These are phyloP conservation scores for Nyctibius grandis DNA, from an alignment of 2,797 vertebrate genomes.

Conservation along the genomic window DNA sequence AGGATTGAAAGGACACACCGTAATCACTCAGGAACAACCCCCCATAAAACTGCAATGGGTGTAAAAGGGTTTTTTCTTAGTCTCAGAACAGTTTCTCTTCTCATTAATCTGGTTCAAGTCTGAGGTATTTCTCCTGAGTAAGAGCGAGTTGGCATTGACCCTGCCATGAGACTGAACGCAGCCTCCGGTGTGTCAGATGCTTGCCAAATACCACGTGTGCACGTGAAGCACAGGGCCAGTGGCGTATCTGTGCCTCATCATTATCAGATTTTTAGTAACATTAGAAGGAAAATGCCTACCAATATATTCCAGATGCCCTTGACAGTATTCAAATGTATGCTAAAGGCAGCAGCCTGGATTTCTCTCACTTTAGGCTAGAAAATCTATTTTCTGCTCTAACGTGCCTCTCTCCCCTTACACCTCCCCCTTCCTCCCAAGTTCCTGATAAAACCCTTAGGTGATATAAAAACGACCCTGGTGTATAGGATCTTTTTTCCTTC, in stretches of 20 bases:
- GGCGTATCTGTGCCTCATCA: not conserved
- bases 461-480: not conserved
- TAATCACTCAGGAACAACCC: not conserved
- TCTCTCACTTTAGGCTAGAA: slow-evolving; percentile 18
- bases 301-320: slow-evolving; percentile 26
- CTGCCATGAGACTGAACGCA: not conserved
- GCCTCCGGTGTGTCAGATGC: not conserved
- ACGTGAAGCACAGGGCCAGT: not conserved
- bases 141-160: not conserved
- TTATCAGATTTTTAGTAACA: not conserved
- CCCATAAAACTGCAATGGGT: not conserved
- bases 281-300: not conserved
- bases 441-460: not conserved
- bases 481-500: not conserved
- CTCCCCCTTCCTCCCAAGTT: not conserved
- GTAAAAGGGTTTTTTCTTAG: not conserved
- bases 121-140: slow-evolving; percentile 19
- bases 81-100: slow-evolving; percentile 19
- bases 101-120: not conserved
- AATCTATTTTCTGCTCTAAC: slow-evolving; percentile 49
- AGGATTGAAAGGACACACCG: not conserved
- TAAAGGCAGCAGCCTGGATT: slow-evolving; percentile 17
- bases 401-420: not conserved
- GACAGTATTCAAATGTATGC: slow-evolving; percentile 21
- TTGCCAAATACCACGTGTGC: accelerated